Conservation (phyloP, 2,888 invertebrate genomes). For the Eupithecia insigniata region DNA sequence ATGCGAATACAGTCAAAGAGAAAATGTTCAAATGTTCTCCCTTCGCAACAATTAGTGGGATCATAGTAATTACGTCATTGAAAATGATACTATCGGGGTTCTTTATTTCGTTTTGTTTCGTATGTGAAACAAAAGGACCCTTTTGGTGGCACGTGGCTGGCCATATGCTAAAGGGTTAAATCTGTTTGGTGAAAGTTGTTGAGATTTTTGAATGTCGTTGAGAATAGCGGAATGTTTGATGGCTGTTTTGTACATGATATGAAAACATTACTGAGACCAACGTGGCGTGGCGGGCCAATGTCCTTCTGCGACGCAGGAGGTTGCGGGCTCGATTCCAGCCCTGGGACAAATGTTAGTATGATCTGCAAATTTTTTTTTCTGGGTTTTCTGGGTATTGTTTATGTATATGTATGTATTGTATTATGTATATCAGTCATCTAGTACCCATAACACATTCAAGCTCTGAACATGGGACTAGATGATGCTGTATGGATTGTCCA, state of each 20-base stretch:
- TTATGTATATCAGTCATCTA: too few species aligned
- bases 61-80: slow-evolving; percentile 79
- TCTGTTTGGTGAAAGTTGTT: slow-evolving; percentile 49
- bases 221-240: not conserved
- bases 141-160: slow-evolving; percentile 70
- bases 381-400: too few species aligned
- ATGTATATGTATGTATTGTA: too few species aligned
- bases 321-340: too few species aligned
- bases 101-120: slow-evolving; percentile 63
- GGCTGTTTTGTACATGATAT: not conserved
- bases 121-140: slow-evolving; percentile 75
- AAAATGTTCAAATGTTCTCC: slow-evolving; percentile 49
- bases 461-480: too few species aligned
- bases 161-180: slow-evolving; percentile 67
- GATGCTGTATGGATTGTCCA: too few species aligned
- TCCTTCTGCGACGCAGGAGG: too few species aligned
- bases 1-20: slow-evolving; percentile 78
- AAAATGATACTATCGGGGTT: slow-evolving; percentile 77
- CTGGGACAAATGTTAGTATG: too few species aligned
- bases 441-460: too few species aligned
- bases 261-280: too few species aligned
- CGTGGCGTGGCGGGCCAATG: too few species aligned
- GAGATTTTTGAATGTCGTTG: slow-evolving; percentile 10
- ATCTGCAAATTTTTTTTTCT: too few species aligned
- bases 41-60: slow-evolving; percentile 77